Evolutionary conservation across 2,113 vertebrate species (phyloP).

Genomic region (Coregonus clupeaformis): DNA sequence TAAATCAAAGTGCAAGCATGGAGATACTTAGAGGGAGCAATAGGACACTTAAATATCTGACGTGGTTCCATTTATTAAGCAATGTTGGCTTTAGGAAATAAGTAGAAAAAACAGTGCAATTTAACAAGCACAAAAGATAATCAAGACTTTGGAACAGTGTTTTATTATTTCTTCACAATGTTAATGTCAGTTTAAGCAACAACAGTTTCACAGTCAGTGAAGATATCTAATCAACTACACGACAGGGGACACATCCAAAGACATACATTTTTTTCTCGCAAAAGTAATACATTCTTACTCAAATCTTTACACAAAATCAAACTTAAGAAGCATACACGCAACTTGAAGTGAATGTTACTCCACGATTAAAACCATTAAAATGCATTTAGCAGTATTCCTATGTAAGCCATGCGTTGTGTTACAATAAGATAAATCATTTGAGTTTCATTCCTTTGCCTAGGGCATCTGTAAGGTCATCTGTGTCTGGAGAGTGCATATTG

Average conservation of each 20-base stretch:
- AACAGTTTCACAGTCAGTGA: background rate
- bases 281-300: too few species aligned
- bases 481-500: background rate
- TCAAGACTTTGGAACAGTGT: background rate
- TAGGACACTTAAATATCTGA: too few species aligned
- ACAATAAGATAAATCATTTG: background rate
- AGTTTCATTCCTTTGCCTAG: slow-evolving; percentile 20
- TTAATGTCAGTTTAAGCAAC: background rate
- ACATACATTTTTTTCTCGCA: too few species aligned
- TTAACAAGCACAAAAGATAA: too few species aligned
- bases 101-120: too few species aligned
- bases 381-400: background rate
- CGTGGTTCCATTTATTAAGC: too few species aligned
- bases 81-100: too few species aligned
- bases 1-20: too few species aligned
- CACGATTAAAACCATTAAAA: background rate
- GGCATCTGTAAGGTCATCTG: slow-evolving; percentile 12
- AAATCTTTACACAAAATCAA: background rate
- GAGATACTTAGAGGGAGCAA: too few species aligned
- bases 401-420: background rate
- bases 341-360: too few species aligned
- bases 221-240: background rate
- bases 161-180: background rate
- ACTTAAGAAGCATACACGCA: background rate
- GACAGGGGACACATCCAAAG: too few species aligned